These are phyloP conservation scores for Urechis unicinctus DNA, from an alignment of 2,888 invertebrate genomes.

Conservation along the genomic window DNA sequence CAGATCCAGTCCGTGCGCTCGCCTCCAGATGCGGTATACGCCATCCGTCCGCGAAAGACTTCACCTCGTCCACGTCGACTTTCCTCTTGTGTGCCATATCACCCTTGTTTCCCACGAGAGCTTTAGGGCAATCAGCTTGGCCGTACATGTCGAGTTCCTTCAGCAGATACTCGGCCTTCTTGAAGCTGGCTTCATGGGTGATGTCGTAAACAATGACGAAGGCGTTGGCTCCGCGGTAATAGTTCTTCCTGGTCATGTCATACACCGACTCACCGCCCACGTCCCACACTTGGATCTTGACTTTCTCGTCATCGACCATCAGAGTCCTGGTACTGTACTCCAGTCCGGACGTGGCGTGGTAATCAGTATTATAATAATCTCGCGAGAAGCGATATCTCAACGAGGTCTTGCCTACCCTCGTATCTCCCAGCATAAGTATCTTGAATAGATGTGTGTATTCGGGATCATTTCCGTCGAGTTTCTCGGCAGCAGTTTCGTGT, in stretches of 20 bases:
- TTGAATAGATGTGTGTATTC: slow-evolving; percentile 19
- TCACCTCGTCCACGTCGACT: slow-evolving; percentile 4
- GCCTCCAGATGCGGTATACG: slow-evolving; percentile 12
- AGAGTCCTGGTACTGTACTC: slow-evolving; percentile 15
- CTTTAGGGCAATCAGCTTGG: slow-evolving; percentile 13
- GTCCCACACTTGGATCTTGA: slow-evolving; percentile 18
- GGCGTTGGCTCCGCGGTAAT: slow-evolving; percentile 19
- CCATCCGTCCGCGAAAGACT: slow-evolving; percentile 20
- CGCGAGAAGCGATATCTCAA: slow-evolving; percentile 14
- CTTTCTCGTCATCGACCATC: slow-evolving; percentile 11
- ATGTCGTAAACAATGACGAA: slow-evolving; percentile 19
- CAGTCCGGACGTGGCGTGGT: slow-evolving; percentile 14
- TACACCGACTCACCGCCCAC: slow-evolving; percentile 15
- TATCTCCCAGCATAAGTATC: slow-evolving; percentile 14
- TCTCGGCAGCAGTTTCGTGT: neutral
- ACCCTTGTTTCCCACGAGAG: slow-evolving; percentile 17
- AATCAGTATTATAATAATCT: slow-evolving; percentile 13
- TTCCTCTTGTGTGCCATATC: slow-evolving; percentile 9
- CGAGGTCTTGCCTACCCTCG: slow-evolving; percentile 16
- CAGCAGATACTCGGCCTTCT: slow-evolving; percentile 10
- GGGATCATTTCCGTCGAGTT: neutral
- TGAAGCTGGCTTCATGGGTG: slow-evolving; percentile 9
- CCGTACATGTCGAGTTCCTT: slow-evolving; percentile 15
- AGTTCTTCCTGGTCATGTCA: slow-evolving; percentile 11
- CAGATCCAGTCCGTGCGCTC: slow-evolving; percentile 10